phyloP scores from a whole-genome alignment of 2,888 invertebrate species.

The Sepiola atlantica region DNA sequence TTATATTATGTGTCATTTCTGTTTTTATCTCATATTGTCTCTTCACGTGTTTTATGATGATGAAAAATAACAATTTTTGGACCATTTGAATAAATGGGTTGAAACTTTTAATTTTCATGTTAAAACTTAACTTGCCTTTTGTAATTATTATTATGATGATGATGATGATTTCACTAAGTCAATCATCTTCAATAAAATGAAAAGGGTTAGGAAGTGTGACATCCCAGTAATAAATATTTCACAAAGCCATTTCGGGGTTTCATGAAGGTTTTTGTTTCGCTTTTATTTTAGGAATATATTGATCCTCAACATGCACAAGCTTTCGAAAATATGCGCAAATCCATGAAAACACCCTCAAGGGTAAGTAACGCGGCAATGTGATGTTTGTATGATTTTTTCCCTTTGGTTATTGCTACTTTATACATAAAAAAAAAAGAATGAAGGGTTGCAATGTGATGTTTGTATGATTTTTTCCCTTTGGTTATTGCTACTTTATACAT shows the following conservation, averaged over 20 bases:
- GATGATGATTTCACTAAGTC: too few species aligned
- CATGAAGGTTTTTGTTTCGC: background rate
- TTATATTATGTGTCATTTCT: too few species aligned
- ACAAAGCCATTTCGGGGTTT: background rate
- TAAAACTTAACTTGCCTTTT: too few species aligned
- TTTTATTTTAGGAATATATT: constrained; percentile 59
- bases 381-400: background rate
- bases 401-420: background rate
- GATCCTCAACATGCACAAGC: constrained; percentile 69
- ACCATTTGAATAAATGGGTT: too few species aligned
- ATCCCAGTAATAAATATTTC: too few species aligned
- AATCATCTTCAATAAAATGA: too few species aligned
- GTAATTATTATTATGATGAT: too few species aligned
- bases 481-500: background rate
- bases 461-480: background rate
- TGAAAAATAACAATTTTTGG: too few species aligned
- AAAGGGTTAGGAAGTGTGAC: too few species aligned
- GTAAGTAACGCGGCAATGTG: constrained; percentile 56
- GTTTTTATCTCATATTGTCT: too few species aligned
- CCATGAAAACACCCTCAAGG: constrained; percentile 71
- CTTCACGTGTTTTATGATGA: too few species aligned
- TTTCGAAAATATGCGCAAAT: constrained; percentile 65
- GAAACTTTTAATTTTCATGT: too few species aligned
- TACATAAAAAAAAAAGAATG: background rate
- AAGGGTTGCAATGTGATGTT: background rate